A percentile compares a stretch with the other conserved stretches of the same genome.
Conservation (phyloP, 2,888 invertebrate species). For the Scaptomyza tumidula region DNA sequence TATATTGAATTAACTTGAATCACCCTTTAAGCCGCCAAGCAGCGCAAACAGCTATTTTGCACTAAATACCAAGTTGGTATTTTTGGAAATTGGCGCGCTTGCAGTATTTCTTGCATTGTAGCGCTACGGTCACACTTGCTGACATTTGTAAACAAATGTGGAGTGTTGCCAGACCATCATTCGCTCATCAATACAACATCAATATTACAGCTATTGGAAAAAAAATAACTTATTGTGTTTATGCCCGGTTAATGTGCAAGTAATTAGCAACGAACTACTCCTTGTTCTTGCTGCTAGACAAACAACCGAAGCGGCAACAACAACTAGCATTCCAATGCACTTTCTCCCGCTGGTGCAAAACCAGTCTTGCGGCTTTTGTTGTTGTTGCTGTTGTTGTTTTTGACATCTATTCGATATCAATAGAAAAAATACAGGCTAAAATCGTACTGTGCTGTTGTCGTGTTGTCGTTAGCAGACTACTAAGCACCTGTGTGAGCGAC, state of each 20-base stretch:
- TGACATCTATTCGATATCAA: conserved; percentile 77
- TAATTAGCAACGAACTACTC: conserved; percentile 14
- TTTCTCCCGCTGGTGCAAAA: conserved; percentile 64
- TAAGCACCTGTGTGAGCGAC: conserved; percentile 61
- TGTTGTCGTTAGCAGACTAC: conserved; percentile 55
- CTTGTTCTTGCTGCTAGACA: conserved; percentile 8
- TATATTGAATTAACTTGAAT: conserved; percentile 3
- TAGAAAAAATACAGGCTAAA: conserved; percentile 72
- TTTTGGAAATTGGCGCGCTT: background rate
- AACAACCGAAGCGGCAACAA: conserved; percentile 17
- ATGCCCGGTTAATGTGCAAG: conserved; percentile 10
- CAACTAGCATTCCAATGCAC: conserved; percentile 69
- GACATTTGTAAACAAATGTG: conserved; percentile 49
- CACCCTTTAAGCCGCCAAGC: background rate
- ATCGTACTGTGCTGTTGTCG: conserved; percentile 26
- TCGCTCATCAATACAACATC: background rate
- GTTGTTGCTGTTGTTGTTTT: conserved; percentile 31
- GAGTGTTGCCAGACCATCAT: conserved; percentile 35
- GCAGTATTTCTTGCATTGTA: background rate
- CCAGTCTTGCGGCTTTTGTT: conserved; percentile 56
- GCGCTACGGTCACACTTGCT: conserved; percentile 32
- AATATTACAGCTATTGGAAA: conserved; percentile 10
- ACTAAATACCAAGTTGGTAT: conserved; percentile 30
- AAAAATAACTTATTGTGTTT: conserved; percentile 3
- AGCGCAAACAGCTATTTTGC: conserved; percentile 27